These are phyloP conservation scores for Archegozetes longisetosus DNA, from an alignment of 1,140 invertebrate species.

Conservation along the genomic window DNA sequence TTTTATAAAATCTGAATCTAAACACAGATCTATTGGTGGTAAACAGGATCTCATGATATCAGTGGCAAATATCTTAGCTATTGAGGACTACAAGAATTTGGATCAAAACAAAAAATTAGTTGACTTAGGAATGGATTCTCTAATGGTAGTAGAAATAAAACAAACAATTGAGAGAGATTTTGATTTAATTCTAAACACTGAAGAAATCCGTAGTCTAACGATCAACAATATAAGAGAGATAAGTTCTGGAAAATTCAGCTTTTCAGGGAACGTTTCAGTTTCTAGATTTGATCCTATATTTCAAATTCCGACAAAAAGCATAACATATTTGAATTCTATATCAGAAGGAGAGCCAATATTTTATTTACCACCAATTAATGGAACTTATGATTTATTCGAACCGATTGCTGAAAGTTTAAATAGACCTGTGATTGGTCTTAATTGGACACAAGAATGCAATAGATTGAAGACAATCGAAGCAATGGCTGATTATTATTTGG, in stretches of 20 bases:
- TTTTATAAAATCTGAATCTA: slow-evolving; percentile 40
- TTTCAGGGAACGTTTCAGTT: slow-evolving; percentile 18
- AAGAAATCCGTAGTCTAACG: slow-evolving; percentile 17
- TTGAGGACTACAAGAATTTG: slow-evolving; percentile 64
- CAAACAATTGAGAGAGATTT: slow-evolving; percentile 19
- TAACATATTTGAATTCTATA: slow-evolving; percentile 33
- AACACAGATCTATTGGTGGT: slow-evolving; percentile 22
- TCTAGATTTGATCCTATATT: not conserved
- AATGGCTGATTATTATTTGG: slow-evolving; percentile 39
- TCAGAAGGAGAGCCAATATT: slow-evolving; percentile 20
- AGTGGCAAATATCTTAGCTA: slow-evolving; percentile 31
- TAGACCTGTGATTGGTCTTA: slow-evolving; percentile 10
- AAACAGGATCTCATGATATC: slow-evolving; percentile 25
- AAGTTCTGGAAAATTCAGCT: slow-evolving; percentile 19
- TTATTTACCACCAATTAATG: slow-evolving; percentile 11
- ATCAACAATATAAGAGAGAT: slow-evolving; percentile 16
- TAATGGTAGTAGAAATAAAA: slow-evolving; percentile 95
- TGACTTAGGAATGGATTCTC: slow-evolving; percentile 86
- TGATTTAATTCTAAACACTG: slow-evolving; percentile 11
- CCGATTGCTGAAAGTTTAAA: slow-evolving; percentile 2
- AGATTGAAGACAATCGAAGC: slow-evolving; percentile 41
- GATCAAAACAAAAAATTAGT: slow-evolving; percentile 54
- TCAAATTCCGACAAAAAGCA: slow-evolving; percentile 31
- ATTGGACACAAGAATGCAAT: slow-evolving; percentile 38
- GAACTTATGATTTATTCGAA: not conserved